phyloP scores from a whole-genome alignment of 2,888 invertebrate species.

The Peribatodes rhomboidaria region DNA sequence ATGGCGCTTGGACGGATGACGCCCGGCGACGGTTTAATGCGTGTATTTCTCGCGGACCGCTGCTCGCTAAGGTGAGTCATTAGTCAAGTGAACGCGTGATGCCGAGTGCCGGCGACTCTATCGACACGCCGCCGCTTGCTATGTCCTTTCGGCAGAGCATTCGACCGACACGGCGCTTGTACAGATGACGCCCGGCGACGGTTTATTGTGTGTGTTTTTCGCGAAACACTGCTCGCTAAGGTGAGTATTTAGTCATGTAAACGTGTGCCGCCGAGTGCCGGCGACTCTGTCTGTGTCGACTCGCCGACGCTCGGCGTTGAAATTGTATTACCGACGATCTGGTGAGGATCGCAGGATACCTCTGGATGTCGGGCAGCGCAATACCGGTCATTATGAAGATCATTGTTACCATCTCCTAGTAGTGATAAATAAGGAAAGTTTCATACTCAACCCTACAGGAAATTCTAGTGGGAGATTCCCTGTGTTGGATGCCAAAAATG shows the following conservation, averaged over 20 bases:
- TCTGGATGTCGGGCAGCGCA: too few species aligned
- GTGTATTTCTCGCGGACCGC: slow-evolving; percentile 61
- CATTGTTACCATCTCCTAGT: too few species aligned
- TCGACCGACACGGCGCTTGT: slow-evolving; percentile 88
- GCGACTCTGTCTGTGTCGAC: slow-evolving; percentile 54
- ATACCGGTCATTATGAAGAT: too few species aligned
- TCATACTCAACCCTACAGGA: too few species aligned
- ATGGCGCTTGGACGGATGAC: slow-evolving; percentile 88
- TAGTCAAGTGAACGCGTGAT: slow-evolving; percentile 74
- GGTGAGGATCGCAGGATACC: too few species aligned
- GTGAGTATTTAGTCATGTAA: slow-evolving; percentile 82
- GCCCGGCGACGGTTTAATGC: slow-evolving; percentile 87
- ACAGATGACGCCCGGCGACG: slow-evolving; percentile 86
- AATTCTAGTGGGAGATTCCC: too few species aligned
- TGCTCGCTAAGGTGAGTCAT: slow-evolving; percentile 85
- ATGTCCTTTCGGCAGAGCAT: slow-evolving; percentile 89
- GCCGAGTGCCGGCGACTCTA: slow-evolving; percentile 59
- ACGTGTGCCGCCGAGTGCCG: slow-evolving; percentile 64
- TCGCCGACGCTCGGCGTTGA: slow-evolving; percentile 84
- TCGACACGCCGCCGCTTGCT: slow-evolving; percentile 77
- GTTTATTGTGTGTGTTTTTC: slow-evolving; percentile 71
- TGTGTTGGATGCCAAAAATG: too few species aligned
- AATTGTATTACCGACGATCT: too few species aligned
- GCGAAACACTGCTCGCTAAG: slow-evolving; percentile 76
- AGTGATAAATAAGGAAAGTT: too few species aligned